Conservation (phyloP, 2,888 invertebrate genomes). For the Parnassius glacialis region DNA sequence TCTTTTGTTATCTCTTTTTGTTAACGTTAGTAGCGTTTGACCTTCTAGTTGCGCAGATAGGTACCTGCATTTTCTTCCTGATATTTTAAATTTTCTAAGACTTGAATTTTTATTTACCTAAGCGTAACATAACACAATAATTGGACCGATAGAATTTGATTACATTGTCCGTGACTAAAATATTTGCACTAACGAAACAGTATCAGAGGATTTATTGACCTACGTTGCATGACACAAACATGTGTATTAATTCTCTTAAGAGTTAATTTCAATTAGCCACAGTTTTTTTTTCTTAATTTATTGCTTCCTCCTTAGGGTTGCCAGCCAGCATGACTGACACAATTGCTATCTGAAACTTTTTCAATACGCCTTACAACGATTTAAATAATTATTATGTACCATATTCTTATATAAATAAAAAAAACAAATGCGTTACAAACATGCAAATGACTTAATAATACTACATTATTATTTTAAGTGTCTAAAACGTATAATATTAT, state of each 20-base stretch:
- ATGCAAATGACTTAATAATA: constrained; percentile 17
- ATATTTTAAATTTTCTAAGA: too few species aligned
- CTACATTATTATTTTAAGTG: constrained; percentile 19
- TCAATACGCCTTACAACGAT: not conserved
- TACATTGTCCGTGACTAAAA: too few species aligned
- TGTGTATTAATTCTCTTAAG: too few species aligned
- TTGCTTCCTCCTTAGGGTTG: constrained; percentile 14
- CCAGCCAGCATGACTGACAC: not conserved
- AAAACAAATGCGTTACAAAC: constrained; percentile 11
- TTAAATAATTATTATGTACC: constrained; percentile 3
- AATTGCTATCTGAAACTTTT: not conserved
- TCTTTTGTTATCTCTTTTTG: too few species aligned
- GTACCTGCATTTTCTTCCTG: too few species aligned
- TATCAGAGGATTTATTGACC: too few species aligned
- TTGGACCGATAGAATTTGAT: too few species aligned
- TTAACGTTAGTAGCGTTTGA: too few species aligned
- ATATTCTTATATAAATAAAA: constrained; percentile 5
- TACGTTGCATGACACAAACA: too few species aligned
- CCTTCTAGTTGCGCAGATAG: too few species aligned
- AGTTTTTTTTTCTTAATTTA: not conserved
- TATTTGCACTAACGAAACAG: not conserved
- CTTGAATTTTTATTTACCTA: too few species aligned
- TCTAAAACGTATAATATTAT: constrained; percentile 12
- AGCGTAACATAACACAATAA: too few species aligned
- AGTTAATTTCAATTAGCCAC: not conserved